Evolutionary conservation across 2,113 vertebrate species (phyloP).

Genomic region (Dromaius novaehollandiae): DNA sequence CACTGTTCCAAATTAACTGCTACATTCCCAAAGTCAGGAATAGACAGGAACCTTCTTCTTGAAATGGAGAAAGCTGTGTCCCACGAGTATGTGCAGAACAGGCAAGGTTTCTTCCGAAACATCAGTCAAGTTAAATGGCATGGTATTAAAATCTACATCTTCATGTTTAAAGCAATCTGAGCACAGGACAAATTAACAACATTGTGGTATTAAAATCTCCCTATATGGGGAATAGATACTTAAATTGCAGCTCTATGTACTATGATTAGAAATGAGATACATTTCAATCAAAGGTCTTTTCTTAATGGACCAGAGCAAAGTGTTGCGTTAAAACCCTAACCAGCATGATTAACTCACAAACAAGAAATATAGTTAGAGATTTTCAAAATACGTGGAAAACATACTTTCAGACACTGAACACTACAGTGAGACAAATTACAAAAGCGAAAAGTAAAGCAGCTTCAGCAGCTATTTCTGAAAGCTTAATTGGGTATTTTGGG

Average conservation of each 20-base stretch:
- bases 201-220: background rate
- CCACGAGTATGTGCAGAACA: background rate
- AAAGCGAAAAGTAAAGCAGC: background rate
- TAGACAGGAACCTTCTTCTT: background rate
- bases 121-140: background rate
- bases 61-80: background rate
- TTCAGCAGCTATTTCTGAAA: background rate
- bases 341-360: background rate
- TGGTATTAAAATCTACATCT: background rate
- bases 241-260: background rate
- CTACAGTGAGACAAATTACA: background rate
- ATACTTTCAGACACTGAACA: background rate
- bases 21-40: background rate
- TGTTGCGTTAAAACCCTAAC: background rate
- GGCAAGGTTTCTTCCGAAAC: background rate
- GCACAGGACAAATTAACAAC: background rate
- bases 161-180: background rate
- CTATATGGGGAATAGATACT: background rate
- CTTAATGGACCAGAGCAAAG: background rate
- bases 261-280: background rate
- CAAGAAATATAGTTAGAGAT: background rate
- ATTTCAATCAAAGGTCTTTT: background rate
- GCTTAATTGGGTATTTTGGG: background rate
- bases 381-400: background rate
- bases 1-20: background rate